Evolutionary conservation across 2,797 vertebrate genomes (phyloP), one percentile per base, ranked within the genome.

Genomic region (Prunella strophiata): DNA sequence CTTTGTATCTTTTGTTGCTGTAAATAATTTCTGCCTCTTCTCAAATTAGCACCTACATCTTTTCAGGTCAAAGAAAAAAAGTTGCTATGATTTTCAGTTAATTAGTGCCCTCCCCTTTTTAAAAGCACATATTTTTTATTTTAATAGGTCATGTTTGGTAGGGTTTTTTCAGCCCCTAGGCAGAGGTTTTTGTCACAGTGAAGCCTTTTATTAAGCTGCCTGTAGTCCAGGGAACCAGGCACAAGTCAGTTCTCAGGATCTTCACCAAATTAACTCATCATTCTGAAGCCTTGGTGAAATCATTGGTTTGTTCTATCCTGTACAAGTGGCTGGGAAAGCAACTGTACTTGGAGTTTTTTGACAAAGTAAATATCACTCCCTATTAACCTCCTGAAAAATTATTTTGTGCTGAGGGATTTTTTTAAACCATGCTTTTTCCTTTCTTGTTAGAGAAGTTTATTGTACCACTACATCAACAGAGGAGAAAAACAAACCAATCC

Each of bases 311-410:
- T 43, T 93, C 86, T 96, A 45, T 63, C 57, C 36, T 75, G 68
- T 91, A 55, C 91, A 91, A 89, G 82, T 95, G 85, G 40, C 48
- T 86, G 89, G 91, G 81, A 95, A 97, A 93, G 91, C 63, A 74
- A 76, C 38, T 66, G 52, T 59, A 91, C 82, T 87, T 89, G 36
- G 87, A 88, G 59, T 76, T 93, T 91, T 68, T 72, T 81, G 84
- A 93, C 43, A 86, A 88, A 91, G 42, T 85, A 94, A 90, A 93
- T 38, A 89, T 50, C 86, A 91, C 10, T 89, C 81, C 32, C 75
- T 91, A 68, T 90, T 95, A 97, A 95, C 89, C 83, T 84, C 50
- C 66, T 71, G 72, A 96, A 97, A 96, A 98, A 95, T 92, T 94
- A 97, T 96, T 95, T 97, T 47, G 65, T 91, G 94, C 54, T 92